Percentiles rank a stretch among this genome's conserved stretches.
Evolutionary conservation across 2,888 invertebrate species (phyloP).

Genomic region (Drosophila stalkeri): DNA sequence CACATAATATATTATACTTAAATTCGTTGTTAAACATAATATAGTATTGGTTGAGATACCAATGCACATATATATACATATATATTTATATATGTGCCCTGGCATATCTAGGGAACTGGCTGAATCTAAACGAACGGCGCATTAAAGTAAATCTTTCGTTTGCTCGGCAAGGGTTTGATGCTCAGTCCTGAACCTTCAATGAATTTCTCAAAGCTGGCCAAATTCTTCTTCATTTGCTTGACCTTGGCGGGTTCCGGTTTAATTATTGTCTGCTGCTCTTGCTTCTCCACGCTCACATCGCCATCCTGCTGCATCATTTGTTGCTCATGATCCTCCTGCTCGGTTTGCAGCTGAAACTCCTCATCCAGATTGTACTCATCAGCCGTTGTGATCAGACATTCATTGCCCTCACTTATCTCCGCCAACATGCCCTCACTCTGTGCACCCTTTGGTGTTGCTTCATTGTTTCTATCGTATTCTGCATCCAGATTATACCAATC

Average conservation of each 20-base stretch:
- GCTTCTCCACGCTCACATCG: conserved; percentile 23
- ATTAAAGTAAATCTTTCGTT: conserved; percentile 84
- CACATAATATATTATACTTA: conserved; percentile 38
- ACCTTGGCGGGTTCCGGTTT: conserved; percentile 45
- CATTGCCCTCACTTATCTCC: conserved; percentile 79
- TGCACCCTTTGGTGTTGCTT: conserved; percentile 42
- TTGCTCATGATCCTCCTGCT: conserved; percentile 38
- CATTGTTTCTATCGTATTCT: conserved; percentile 81
- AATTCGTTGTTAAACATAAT: conserved; percentile 50
- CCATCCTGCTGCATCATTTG: conserved; percentile 25
- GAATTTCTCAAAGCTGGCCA: conserved; percentile 83
- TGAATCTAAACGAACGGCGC: conserved; percentile 83
- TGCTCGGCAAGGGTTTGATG: conserved; percentile 84
- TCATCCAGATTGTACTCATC: conserved; percentile 85
- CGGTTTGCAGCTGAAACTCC: conserved; percentile 73
- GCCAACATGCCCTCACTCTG: conserved; percentile 62
- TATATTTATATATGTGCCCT: not conserved
- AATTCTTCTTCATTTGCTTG: conserved; percentile 75
- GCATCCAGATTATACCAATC: conserved; percentile 85
- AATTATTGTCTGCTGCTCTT: conserved; percentile 8
- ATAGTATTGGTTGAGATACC: conserved; percentile 29
- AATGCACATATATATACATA: not conserved
- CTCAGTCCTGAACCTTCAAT: conserved; percentile 83
- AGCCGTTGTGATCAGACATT: conserved; percentile 67
- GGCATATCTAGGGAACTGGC: conserved; percentile 31